Evolutionary conservation across 2,888 invertebrate genomes (phyloP), one percentile per base, ranked within the genome.

Genomic region (Trichacis sp.): DNA sequence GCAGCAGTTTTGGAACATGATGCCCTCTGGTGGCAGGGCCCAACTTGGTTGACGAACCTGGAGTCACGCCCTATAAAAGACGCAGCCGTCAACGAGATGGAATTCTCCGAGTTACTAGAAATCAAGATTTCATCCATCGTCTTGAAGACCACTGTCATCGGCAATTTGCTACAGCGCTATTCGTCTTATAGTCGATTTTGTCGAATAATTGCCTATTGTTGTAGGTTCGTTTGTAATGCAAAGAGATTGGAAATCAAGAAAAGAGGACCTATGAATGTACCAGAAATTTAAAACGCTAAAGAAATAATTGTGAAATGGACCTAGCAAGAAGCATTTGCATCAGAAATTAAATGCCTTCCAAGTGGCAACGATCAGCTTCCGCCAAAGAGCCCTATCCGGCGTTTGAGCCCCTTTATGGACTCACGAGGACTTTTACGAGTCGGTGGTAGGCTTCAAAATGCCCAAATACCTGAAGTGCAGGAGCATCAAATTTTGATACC

Each of bases 11-110:
- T 57, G 9, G 18, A 19, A 12, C 5, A 51, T 4, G 42, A 50
- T 3, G 15, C 19, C 1, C 51, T 68, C 0, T 64, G 64, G 64
- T 70, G 66, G 61, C 29, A 66, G 42, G 66, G 68, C 9, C 62
- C 66, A n/a, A 1, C 6, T 3, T 70, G 68, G 69, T 36, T 70
- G 6, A 24, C 24, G 24, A 24, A 3, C 4, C 24, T 5, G 24
- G 24, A 24, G 3, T 8, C 24, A 24, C 4, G 24, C 8, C 24
- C 24, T 24, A n/a, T n/a, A n/a, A n/a, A n/a, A n/a, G n/a, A n/a
- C n/a, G n/a, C n/a, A n/a, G n/a, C n/a, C n/a, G n/a, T n/a, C n/a
- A n/a, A n/a, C 24, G 24, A 24, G 24, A 8, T 3, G 8, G 24
- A 24, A 24, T 8, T 8, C 3, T 8, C 18, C 1, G 40, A 52